phyloP scores from a whole-genome alignment of 2,113 vertebrate genomes.

The Lagopus leucura region DNA sequence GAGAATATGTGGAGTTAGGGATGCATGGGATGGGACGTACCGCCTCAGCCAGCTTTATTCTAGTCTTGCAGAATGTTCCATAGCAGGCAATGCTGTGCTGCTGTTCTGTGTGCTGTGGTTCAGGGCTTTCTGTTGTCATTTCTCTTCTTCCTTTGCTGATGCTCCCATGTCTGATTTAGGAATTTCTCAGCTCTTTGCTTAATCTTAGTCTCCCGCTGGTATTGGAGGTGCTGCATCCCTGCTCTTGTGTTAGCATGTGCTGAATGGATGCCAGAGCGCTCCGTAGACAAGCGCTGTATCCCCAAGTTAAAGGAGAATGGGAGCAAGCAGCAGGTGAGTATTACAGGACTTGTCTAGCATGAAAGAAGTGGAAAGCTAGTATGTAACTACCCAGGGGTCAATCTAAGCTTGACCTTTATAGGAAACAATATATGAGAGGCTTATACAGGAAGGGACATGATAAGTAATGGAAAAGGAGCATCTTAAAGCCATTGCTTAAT shows the following conservation, averaged over 20 bases:
- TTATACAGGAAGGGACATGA: neutral
- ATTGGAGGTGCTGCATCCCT: neutral
- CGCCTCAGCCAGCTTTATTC: neutral
- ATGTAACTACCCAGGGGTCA: neutral
- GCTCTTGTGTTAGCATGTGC: rapidly evolving
- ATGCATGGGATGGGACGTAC: neutral
- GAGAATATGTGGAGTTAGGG: neutral
- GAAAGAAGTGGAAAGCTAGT: neutral
- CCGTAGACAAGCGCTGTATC: neutral
- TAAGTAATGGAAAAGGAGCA: conserved; percentile 1
- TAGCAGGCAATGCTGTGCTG: neutral
- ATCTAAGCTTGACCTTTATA: conserved; percentile 18
- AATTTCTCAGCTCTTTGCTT: neutral
- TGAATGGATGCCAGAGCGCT: neutral
- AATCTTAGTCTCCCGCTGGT: neutral
- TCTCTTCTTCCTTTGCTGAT: neutral
- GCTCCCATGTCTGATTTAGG: neutral
- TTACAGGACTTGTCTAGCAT: neutral
- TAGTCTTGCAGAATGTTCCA: neutral
- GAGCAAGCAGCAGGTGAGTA: neutral
- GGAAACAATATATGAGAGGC: conserved; percentile 38
- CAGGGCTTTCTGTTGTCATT: neutral
- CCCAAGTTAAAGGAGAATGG: neutral
- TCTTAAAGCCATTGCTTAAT: neutral
- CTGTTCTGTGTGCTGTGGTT: neutral